phyloP scores from a whole-genome alignment of 2,888 invertebrate genomes.

The Rhagonycha fulva region DNA sequence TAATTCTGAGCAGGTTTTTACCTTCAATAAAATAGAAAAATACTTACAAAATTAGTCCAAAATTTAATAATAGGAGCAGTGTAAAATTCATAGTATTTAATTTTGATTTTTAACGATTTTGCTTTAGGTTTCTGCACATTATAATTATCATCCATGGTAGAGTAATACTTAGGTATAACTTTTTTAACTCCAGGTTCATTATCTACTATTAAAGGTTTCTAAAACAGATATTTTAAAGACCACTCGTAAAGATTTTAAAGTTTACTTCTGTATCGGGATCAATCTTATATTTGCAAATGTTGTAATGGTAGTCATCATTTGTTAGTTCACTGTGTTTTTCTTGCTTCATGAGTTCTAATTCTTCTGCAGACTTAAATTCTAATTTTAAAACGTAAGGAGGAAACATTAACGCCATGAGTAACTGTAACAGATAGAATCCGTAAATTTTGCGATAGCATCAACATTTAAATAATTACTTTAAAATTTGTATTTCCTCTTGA shows the following conservation, averaged over 20 bases:
- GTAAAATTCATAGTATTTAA: conserved; percentile 97
- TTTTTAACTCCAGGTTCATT: conserved; percentile 75
- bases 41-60: conserved; percentile 95
- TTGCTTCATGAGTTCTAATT: conserved; percentile 95
- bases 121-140: conserved; percentile 36
- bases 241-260: conserved; percentile 4
- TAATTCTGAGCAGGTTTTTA: no score
- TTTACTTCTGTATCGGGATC: conserved; percentile 82
- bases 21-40: no score
- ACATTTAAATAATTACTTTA: conserved; percentile 68
- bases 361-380: conserved; percentile 97
- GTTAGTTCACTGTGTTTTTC: conserved; percentile 91
- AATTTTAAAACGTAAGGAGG: conserved; percentile 85
- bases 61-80: conserved; percentile 99
- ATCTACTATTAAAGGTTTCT: conserved; percentile 74
- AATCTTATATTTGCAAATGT: conserved; percentile 69
- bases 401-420: conserved; percentile 85
- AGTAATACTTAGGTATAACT: conserved; percentile 56
- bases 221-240: conserved; percentile 60
- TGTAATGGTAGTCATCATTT: conserved; percentile 75
- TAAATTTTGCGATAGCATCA: conserved; percentile 37
- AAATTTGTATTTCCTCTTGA: conserved; percentile 94
- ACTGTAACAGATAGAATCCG: conserved; percentile 59
- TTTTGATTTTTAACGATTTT: conserved; percentile 77
- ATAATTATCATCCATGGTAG: conserved; percentile 45